Percentiles rank a stretch among this genome's conserved stretches.
phyloP scores from a whole-genome alignment of 2,888 invertebrate genomes.

The Luperina testacea region DNA sequence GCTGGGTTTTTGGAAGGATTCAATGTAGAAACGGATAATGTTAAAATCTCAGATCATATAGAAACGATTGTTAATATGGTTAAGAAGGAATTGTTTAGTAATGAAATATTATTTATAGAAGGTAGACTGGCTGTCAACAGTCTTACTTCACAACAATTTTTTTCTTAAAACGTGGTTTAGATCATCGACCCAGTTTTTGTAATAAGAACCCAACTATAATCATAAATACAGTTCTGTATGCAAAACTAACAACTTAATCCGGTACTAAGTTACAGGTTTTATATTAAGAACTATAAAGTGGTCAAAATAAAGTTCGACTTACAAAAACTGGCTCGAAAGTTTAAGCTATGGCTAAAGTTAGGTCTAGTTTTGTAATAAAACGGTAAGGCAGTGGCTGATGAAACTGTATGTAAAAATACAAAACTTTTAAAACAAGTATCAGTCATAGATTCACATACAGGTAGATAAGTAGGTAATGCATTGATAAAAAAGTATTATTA shows the following conservation, averaged over 20 bases:
- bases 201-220: background rate
- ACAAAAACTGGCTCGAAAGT: background rate
- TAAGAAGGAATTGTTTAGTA: background rate
- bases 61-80: background rate
- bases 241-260: background rate
- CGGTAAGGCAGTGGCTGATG: background rate
- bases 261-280: background rate
- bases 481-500: background rate
- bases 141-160: background rate
- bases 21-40: background rate
- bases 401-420: background rate
- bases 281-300: background rate
- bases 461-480: background rate
- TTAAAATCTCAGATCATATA: background rate
- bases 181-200: background rate
- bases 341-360: background rate
- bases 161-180: background rate
- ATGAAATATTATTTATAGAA: background rate
- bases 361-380: background rate
- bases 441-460: background rate
- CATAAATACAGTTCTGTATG: background rate
- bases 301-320: background rate
- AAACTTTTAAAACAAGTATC: background rate
- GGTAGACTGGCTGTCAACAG: background rate
- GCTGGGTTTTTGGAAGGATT: constrained; percentile 18